Base-by-base conservation (phyloP, 2,888 invertebrate genomes). In the Thymelicus acteon region DNA sequence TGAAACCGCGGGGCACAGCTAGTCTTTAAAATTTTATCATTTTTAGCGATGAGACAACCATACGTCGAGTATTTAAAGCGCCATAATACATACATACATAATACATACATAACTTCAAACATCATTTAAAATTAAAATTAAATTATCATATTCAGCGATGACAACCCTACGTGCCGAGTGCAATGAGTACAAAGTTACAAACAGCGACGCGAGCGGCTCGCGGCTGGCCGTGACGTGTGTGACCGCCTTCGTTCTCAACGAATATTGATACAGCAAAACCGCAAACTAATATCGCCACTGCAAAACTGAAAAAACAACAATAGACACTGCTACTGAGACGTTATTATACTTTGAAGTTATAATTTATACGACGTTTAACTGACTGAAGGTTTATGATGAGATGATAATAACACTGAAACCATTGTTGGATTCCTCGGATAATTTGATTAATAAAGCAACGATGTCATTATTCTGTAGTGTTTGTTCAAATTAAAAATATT, bases 231-330 rank as follows among this genome's bases (percentile, higher is more conserved):
- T 88, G 88, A 88, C 88, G 88, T 81, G 47, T 44, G 79, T 71
- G 82, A 80, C 85, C 85, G 85, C 89, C 88, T 82, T 78, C 86
- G 79, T 75, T 77, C 72, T 67, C n/a, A 62, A 48, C 67, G 44
- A 72, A 44, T 60, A 60, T 19, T 31, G 31, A 67, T 40, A 67
- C n/a, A 24, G 67, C 72, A 48, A 70, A 71, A 74, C 54, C 72
- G 75, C 75, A 69, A 67, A 44, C 5, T 37, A 72, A 44, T 57
- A 57, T 19, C 19, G 31, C 67, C 49, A 65, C 10, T 7, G 66
- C 71, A 47, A 48, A 40, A 60, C 48, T 52, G 40, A 52, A 67
- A 60, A 48, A 44, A n/a, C 37, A 58, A 37, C 15, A 62, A 48
- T 47, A 47, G 12, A 48, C 13, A 39, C 58, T 13, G 5, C 13